Evolutionary conservation across 2,113 vertebrate species (phyloP), one percentile per base, ranked within the genome.

Genomic region (Deroptyus accipitrinus): DNA sequence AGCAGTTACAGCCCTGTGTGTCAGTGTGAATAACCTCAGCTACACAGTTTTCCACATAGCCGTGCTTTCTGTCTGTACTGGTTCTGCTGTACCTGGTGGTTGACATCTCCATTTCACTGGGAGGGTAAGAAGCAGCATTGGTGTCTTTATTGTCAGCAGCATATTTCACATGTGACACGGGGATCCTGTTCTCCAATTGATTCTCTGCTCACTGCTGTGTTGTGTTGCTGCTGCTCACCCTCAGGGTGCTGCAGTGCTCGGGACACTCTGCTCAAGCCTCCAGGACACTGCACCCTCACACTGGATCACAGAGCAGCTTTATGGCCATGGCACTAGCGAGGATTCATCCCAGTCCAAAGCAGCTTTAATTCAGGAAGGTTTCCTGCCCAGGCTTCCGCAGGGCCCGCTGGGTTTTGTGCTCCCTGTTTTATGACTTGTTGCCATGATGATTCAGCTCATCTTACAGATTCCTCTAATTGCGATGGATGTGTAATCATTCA

Each of bases 401-500:
- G 88, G 90, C 85, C 63, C 18, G 44, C 79, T 96, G 95, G 90
- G 37, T 91, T 97, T 95, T 95, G 94, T 92, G 93, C 97, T 96
- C 96, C 94, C 59, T 95, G 97, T 98, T 98, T 98, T 95, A 96
- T 97, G 96, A 97, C 98, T 97, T 98, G 98, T 98, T 97, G 96
- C 97, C 96, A 44, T 96, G 93, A 95, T 97, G 95, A 96, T 92
- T 95, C 97, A 85, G 93, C 89, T 97, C 95, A 95, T 97, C 97
- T 98, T 96, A 90, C 93, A 95, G 95, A 95, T 98, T 97, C 97
- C 96, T 97, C 97, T 98, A 97, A 98, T 98, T 96, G 96, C 97
- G 97, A 98, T 98, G 98, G 97, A 98, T 98, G 95, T 98, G 97
- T 97, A 98, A 98, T 98, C 98, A 98, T 98, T 98, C 98, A 96